A percentile compares a stretch with the other conserved stretches of the same genome.
phyloP scores from a whole-genome alignment of 1,140 invertebrate species.

The Drosophila busckii region DNA sequence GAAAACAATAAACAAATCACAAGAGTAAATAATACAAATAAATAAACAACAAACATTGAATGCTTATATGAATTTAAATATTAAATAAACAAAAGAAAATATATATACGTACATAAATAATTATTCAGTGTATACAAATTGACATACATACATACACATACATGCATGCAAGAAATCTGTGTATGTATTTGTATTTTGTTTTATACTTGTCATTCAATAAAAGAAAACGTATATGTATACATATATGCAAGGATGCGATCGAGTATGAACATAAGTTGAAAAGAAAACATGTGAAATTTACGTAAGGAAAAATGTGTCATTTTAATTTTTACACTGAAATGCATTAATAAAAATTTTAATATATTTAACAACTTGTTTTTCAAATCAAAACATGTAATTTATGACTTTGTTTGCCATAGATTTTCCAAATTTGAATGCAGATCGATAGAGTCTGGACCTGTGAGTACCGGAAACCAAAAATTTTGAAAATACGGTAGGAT shows the following conservation, averaged over 20 bases:
- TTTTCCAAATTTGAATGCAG: too few relatives aligned
- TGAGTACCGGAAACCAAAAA: too few relatives aligned
- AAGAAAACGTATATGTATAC: too few relatives aligned
- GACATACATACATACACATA: constrained; percentile 3
- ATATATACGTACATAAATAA: constrained; percentile 17
- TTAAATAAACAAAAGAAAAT: constrained; percentile 27
- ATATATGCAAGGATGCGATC: constrained; percentile 32
- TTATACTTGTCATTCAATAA: constrained; percentile 54
- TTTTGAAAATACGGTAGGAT: too few relatives aligned
- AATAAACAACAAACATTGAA: constrained; percentile 61
- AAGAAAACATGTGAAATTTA: constrained; percentile 62
- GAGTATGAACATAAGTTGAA: constrained; percentile 20
- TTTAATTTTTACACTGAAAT: constrained; percentile 71
- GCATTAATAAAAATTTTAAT: constrained; percentile 70
- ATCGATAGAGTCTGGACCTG: too few relatives aligned
- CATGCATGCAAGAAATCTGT: constrained; percentile 9
- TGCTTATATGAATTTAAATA: constrained; percentile 51
- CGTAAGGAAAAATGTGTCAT: constrained; percentile 66
- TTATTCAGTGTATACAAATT: constrained; percentile 20
- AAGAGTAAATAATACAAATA: constrained; percentile 54
- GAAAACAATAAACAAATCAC: constrained; percentile 42
- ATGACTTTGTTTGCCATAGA: too few relatives aligned
- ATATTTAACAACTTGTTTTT: constrained; percentile 60
- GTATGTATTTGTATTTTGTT: constrained; percentile 53
- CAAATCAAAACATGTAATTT: too few relatives aligned